These are phyloP conservation scores for Palythoa caribaeorum DNA, from an alignment of 92 coral and sea anemone genomes.

Conservation along the genomic window DNA sequence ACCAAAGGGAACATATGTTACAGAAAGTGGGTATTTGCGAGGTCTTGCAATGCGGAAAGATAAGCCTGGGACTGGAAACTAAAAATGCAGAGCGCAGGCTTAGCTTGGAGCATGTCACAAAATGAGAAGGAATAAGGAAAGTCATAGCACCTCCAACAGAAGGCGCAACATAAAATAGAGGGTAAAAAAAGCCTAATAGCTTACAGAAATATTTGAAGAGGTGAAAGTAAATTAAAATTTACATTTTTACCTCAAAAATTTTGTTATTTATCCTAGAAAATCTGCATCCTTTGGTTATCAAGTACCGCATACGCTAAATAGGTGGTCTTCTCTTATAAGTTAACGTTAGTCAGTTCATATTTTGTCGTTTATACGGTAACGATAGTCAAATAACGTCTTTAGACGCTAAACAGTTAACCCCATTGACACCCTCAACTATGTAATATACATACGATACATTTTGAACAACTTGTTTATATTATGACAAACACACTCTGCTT, in stretches of 20 bases:
- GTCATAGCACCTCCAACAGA: conserved; percentile 23
- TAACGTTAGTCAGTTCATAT: conserved; percentile 44
- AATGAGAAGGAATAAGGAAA: neutral
- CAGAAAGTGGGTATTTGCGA: conserved; percentile 42
- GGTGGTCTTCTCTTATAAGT: conserved; percentile 9
- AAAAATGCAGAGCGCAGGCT: conserved; percentile 36
- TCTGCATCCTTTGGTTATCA: neutral
- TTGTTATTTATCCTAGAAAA: neutral
- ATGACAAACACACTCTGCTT: too few species aligned
- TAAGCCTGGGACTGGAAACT: conserved; percentile 35
- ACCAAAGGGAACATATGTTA: conserved; percentile 17
- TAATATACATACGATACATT: too few species aligned
- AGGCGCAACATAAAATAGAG: conserved; percentile 26
- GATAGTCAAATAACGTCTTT: neutral
- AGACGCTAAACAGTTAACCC: neutral
- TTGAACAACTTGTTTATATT: too few species aligned
- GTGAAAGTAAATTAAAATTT: conserved; percentile 38
- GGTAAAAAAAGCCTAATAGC: neutral
- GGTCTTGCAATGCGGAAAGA: conserved; percentile 39
- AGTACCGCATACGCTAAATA: conserved; percentile 35
- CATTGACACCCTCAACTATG: too few species aligned
- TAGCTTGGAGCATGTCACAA: conserved; percentile 25
- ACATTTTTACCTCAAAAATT: neutral
- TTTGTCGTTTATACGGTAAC: neutral
- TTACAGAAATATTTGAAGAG: conserved; percentile 23